Evolutionary conservation across 2,113 vertebrate species (phyloP), one percentile per base, ranked within the genome.

Genomic region (Maylandia zebra): DNA sequence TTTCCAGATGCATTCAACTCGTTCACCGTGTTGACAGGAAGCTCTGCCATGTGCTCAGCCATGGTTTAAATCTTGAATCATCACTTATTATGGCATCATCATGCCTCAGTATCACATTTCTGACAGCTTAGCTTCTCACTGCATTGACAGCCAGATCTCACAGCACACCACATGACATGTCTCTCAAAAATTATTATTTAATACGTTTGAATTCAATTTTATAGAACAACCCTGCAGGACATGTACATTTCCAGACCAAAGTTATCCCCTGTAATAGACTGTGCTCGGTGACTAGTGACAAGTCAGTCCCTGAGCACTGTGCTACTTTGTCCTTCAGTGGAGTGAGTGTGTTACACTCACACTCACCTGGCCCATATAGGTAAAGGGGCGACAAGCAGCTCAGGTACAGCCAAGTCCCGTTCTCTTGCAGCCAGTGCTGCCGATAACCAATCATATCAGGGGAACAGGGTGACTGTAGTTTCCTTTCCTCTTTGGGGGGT

Each of bases 351-450:
- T 86, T 91, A 83, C 88, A 89, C 91, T 85, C 90, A 83, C 93
- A 96, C 94, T 96, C 95, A 96, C 96, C 95, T 95, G 92, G 88
- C 83, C 92, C 89, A 14, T 91, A 38, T 86, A 90, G 91, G 94
- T 94, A 96, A 93, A 95, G 84, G 17, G 95, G 95, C 11, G 94
- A 95, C 92, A 95, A 93, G 93, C 95, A 96, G 94, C 95, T 95
- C 94, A 96, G 94, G 95, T 96, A 97, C 91, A 96, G 93, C 96
- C 96, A 95, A 81, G 95, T 96, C 94, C 95, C 90, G 87, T 96
- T 96, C 88, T 96, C 96, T 91, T 92, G 94, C 95, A 97, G 93
- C 96, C 96, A 97, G 91, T 95, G 95, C 93, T 96, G 95, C 89
- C 91, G 95, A 89, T 94, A 96, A 88, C 95, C 95, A 93, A 94